Evolutionary conservation across 2,888 invertebrate genomes (phyloP).

Genomic region (Temnothorax unifasciatus): DNA sequence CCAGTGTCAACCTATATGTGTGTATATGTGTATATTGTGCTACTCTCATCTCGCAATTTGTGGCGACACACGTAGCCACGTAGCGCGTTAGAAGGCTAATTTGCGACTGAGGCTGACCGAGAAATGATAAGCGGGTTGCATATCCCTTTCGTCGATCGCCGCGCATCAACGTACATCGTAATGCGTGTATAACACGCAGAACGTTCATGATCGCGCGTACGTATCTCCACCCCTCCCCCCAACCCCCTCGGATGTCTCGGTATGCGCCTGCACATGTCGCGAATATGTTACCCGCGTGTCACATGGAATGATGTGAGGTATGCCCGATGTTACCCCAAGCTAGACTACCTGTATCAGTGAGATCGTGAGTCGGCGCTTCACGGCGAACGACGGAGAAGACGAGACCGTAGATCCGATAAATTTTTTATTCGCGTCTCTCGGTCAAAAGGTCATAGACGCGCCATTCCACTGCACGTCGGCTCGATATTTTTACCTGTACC

Average conservation of each 20-base stretch:
- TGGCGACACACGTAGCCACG: conserved; percentile 11
- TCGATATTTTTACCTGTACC: conserved; percentile 6
- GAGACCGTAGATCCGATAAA: conserved; percentile 57
- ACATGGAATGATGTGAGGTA: conserved; percentile 54
- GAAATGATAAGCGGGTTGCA: conserved; percentile 2
- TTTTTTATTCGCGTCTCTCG: conserved; percentile 51
- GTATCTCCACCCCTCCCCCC: neutral
- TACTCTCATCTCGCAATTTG: conserved; percentile 55
- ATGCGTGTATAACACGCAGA: conserved; percentile 22
- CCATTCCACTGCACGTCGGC: neutral
- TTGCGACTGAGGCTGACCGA: conserved; percentile 43
- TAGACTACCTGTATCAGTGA: conserved; percentile 69
- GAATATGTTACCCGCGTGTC: conserved; percentile 48
- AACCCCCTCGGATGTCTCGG: neutral
- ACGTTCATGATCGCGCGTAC: conserved; percentile 28
- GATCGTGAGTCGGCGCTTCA: conserved; percentile 73
- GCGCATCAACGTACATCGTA: conserved; percentile 29
- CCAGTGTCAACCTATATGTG: conserved; percentile 83
- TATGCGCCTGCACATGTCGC: conserved; percentile 40
- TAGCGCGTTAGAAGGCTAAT: conserved; percentile 37
- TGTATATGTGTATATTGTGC: neutral
- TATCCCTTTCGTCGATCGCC: conserved; percentile 29
- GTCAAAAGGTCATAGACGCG: conserved; percentile 50
- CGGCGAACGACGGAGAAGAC: conserved; percentile 77
- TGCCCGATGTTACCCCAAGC: conserved; percentile 63